A percentile compares a stretch with the other conserved stretches of the same genome.
These are phyloP conservation scores for Tetraodon nigroviridis DNA, from an alignment of 2,113 vertebrate species.

Conservation along the genomic window DNA sequence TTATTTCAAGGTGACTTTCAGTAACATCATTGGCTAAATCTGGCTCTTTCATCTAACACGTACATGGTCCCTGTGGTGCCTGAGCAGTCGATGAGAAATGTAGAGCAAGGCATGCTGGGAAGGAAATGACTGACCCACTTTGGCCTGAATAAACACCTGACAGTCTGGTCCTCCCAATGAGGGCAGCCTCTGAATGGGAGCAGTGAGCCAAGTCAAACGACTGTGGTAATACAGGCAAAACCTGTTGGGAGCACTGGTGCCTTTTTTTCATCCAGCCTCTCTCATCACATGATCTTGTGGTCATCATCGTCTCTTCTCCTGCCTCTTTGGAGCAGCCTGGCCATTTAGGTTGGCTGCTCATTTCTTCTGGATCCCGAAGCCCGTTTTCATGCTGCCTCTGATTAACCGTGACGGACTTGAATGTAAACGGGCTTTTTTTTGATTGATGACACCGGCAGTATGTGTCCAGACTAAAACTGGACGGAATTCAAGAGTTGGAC, in stretches of 20 bases:
- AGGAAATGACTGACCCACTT: slow-evolving; percentile 43
- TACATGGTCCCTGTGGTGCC: slow-evolving; percentile 26
- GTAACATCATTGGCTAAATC: slow-evolving; percentile 15
- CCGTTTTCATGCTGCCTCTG: slow-evolving; percentile 18
- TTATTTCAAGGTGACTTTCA: slow-evolving; percentile 49
- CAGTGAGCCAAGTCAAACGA: slow-evolving; percentile 35
- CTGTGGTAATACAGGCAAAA: slow-evolving; percentile 47
- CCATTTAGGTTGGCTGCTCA: slow-evolving; percentile 6
- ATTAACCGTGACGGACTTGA: slow-evolving; percentile 4
- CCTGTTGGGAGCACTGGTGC: slow-evolving; percentile 52
- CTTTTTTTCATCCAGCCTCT: slow-evolving; percentile 38
- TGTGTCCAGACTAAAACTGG: not conserved
- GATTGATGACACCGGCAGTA: not conserved
- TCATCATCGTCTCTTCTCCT: slow-evolving; percentile 10
- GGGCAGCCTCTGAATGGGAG: slow-evolving; percentile 42
- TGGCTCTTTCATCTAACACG: slow-evolving; percentile 37
- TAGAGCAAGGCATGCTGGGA: slow-evolving; percentile 29
- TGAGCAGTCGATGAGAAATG: slow-evolving; percentile 36
- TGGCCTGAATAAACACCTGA: slow-evolving; percentile 59
- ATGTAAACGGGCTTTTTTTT: slow-evolving; percentile 5
- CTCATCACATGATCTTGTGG: slow-evolving; percentile 43
- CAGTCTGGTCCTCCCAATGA: slow-evolving; percentile 50
- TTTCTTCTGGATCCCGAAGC: slow-evolving; percentile 13
- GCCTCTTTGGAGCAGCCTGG: slow-evolving; percentile 8
- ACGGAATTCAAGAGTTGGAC: not conserved